phyloP scores from a whole-genome alignment of 2,888 invertebrate genomes.

The Venustoraphidia nigricollis region DNA sequence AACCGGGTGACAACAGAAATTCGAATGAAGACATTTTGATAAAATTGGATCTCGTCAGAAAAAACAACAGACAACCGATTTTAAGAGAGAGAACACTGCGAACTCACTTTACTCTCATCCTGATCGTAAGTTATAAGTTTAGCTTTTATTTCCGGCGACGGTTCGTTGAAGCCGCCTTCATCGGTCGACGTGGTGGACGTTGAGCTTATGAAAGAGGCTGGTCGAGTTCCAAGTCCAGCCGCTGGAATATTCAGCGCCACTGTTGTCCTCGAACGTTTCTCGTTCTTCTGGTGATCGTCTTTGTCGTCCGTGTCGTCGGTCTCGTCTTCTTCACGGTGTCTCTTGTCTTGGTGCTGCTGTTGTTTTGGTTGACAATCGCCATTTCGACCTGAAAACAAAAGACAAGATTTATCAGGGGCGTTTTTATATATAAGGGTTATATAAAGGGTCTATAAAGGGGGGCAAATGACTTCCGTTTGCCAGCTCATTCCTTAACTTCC shows the following conservation, averaged over 20 bases:
- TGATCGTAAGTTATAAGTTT: constrained; percentile 23
- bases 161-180: constrained; percentile 58
- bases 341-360: constrained; percentile 11
- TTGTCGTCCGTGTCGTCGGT: constrained; percentile 18
- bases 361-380: constrained; percentile 8
- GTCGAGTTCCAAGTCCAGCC: constrained; percentile 43
- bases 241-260: constrained; percentile 47
- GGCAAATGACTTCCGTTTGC: no score
- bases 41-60: no score
- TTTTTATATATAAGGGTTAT: no score
- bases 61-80: no score
- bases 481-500: no score
- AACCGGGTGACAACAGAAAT: no score
- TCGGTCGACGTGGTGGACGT: constrained; percentile 34
- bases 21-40: no score
- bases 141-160: constrained; percentile 53
- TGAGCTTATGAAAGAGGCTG: constrained; percentile 51
- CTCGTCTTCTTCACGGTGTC: constrained; percentile 19
- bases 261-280: constrained; percentile 37
- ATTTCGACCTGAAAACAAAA: constrained; percentile 15
- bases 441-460: no score
- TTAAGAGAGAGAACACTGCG: no score
- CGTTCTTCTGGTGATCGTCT: background rate
- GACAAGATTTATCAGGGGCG: background rate
- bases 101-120: constrained; percentile 2